Evolutionary conservation across 2,113 vertebrate genomes (phyloP), one percentile per base, ranked within the genome.

Genomic region (Phalacrocorax aristotelis): DNA sequence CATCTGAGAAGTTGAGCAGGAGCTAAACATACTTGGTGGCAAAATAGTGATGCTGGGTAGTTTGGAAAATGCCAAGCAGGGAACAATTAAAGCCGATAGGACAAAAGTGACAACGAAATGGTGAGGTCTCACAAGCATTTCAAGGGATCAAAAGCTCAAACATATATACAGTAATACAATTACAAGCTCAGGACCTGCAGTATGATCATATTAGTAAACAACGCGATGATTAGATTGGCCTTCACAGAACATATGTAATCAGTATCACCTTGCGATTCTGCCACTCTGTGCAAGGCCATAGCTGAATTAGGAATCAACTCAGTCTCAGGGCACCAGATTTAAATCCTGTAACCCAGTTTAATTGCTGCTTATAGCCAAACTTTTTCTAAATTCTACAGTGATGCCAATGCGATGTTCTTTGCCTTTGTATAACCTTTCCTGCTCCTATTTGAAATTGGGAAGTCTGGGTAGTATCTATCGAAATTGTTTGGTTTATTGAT

Each of bases 151-250:
- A 74, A 78, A 58, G 19, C 46, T 61, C 40, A 75, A 36, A 40
- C 14, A 3, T 40, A 20, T 70, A n/a, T 58, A 32, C 26, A 51
- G 48, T 49, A 79, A 75, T 10, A 3, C 55, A 71, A 29, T 23
- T 21, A 62, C 62, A 48, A 78, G 42, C 25, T 25, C 38, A 60
- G 80, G 18, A 48, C 21, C 25, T 57, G 34, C 55, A 34, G 19
- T 14, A 6, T 46, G 48, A 36, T 78, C 15, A 2, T 66, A 26
- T 85, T 82, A 46, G 71, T 87, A 66, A 84, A 58, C 13, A 15
- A 14, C 0, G 0, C 0, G 0, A 16, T 76, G 36, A 40, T 49
- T 46, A 74, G 42, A 46, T 71, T 30, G 5, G 12, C 15, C 23
- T 79, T 84, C 42, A 38, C 2, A 19, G 70, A 19, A 77, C 30